phyloP scores from a whole-genome alignment of 2,113 vertebrate species.

The Ceyx margarethae region DNA sequence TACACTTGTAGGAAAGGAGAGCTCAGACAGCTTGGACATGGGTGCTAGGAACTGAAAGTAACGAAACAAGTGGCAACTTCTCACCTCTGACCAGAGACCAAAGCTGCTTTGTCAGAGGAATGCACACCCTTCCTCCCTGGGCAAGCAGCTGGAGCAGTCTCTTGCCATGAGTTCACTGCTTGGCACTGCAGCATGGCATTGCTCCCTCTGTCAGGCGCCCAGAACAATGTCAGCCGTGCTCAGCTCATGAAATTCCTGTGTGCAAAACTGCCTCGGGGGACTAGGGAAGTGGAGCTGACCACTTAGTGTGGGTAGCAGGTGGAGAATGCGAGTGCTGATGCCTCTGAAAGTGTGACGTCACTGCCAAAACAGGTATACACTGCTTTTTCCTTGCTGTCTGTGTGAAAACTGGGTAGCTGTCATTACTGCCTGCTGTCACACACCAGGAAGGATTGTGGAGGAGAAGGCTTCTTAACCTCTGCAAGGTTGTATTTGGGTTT shows the following conservation, averaged over 20 bases:
- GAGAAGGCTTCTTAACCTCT: not conserved
- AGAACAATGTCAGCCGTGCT: not conserved
- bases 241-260: not conserved
- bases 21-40: not conserved
- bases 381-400: not conserved
- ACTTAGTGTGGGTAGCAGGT: not conserved
- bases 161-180: not conserved
- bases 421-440: not conserved
- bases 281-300: not conserved
- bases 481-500: not conserved
- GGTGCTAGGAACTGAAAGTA: not conserved
- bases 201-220: not conserved
- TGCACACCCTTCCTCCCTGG: fast-evolving
- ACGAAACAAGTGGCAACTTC: not conserved
- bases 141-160: not conserved
- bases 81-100: not conserved
- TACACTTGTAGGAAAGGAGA: not conserved
- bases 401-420: not conserved
- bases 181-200: not conserved
- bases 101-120: not conserved
- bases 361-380: not conserved
- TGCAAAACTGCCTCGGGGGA: not conserved
- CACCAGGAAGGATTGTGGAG: not conserved
- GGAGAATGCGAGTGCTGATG: not conserved
- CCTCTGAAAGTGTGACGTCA: not conserved